Evolutionary conservation across 2,888 invertebrate genomes (phyloP).

Genomic region (Lymantria dispar): DNA sequence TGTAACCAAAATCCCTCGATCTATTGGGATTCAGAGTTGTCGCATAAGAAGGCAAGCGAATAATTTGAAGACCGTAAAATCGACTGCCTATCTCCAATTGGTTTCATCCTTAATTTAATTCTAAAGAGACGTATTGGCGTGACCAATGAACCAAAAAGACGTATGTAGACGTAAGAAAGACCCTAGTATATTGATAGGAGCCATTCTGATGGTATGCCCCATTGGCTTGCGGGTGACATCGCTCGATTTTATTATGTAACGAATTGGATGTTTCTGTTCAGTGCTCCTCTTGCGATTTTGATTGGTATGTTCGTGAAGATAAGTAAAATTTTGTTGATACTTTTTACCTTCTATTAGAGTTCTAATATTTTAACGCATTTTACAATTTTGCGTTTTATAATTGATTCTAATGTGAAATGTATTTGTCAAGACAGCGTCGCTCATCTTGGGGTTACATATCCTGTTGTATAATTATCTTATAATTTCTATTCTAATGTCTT

Average conservation of each 20-base stretch:
- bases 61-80: slow-evolving; percentile 54
- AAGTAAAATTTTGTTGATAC: not conserved
- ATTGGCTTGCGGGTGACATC: slow-evolving; percentile 52
- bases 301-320: slow-evolving; percentile 12
- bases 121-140: slow-evolving; percentile 66
- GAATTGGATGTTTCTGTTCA: slow-evolving; percentile 35
- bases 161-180: slow-evolving; percentile 61
- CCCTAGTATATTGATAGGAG: slow-evolving; percentile 59
- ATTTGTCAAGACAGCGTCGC: too few relatives aligned
- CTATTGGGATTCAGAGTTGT: slow-evolving; percentile 24
- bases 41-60: slow-evolving; percentile 35
- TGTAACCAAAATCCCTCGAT: slow-evolving; percentile 26
- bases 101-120: slow-evolving; percentile 77
- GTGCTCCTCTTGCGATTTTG: slow-evolving; percentile 27
- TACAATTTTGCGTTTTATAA: too few relatives aligned
- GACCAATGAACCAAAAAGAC: slow-evolving; percentile 63
- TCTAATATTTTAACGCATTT: too few relatives aligned
- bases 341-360: too few relatives aligned
- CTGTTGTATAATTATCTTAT: too few relatives aligned
- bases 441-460: too few relatives aligned
- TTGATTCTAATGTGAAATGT: too few relatives aligned
- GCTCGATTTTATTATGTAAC: slow-evolving; percentile 44
- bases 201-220: slow-evolving; percentile 57
- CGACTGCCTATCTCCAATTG: slow-evolving; percentile 53
- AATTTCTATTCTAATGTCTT: too few relatives aligned